phyloP scores from a whole-genome alignment of 1,140 invertebrate species.

The Armadillidium nasatum region DNA sequence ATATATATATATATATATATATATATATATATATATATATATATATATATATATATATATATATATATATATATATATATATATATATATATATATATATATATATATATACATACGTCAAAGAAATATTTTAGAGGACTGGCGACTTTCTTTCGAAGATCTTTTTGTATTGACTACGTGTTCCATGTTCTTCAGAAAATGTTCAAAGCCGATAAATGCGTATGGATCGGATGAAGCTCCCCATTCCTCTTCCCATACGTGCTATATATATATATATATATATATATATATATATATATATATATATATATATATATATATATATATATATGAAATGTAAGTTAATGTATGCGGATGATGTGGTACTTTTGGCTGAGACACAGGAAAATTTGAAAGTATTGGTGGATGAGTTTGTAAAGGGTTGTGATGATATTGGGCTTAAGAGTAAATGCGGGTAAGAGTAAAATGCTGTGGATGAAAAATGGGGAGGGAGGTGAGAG shows the following conservation, averaged over 20 bases:
- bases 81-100: neutral
- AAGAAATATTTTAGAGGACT: slow-evolving; percentile 72
- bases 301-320: neutral
- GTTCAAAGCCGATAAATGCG: slow-evolving; percentile 70
- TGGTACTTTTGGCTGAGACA: no score
- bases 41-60: slow-evolving; percentile 23
- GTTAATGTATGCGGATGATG: no score
- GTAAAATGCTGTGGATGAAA: no score
- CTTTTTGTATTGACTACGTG: slow-evolving; percentile 70
- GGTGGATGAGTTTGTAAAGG: no score
- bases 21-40: slow-evolving; percentile 18
- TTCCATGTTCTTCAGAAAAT: slow-evolving; percentile 72
- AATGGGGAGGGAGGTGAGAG: no score
- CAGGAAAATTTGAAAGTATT: no score
- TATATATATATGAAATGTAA: no score
- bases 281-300: neutral
- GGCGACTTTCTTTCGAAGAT: slow-evolving; percentile 65
- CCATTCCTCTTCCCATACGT: slow-evolving; percentile 75
- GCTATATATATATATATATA: slow-evolving; percentile 49
- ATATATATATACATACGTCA: slow-evolving; percentile 56
- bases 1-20: neutral
- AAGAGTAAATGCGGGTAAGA: no score
- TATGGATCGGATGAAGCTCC: slow-evolving; percentile 69
- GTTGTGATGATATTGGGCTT: no score
- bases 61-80: neutral